These are phyloP conservation scores for Magallana nippona DNA, from an alignment of 2,888 invertebrate species.

Conservation along the genomic window DNA sequence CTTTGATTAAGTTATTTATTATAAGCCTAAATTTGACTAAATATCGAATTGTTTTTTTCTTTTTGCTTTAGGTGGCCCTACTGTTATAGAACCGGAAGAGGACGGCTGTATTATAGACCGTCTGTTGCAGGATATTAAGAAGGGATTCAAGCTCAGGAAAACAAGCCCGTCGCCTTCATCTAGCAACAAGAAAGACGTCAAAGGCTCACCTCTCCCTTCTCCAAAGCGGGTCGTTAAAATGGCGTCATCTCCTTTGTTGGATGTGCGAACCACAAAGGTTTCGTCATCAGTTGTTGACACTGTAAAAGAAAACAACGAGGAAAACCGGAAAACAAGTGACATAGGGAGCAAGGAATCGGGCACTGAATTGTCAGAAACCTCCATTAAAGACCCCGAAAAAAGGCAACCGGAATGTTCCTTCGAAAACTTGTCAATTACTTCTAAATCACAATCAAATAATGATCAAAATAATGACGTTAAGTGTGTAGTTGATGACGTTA, in stretches of 20 bases:
- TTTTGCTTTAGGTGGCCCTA: constrained; percentile 53
- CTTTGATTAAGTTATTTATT: not conserved
- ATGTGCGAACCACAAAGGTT: not conserved
- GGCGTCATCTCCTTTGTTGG: not conserved
- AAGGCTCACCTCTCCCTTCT: not conserved
- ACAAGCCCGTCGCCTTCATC: constrained; percentile 49
- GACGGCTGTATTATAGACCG: constrained; percentile 77
- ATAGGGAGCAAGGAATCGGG: not conserved
- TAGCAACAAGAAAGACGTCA: not conserved
- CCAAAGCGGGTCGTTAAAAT: not conserved
- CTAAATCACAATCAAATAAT: no score
- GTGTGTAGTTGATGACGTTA: no score
- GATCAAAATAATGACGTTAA: no score
- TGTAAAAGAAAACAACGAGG: constrained; percentile 9
- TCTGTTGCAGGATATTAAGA: constrained; percentile 71
- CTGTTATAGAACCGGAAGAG: constrained; percentile 64
- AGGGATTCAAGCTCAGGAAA: constrained; percentile 71
- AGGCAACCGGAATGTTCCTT: no score
- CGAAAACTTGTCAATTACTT: no score
- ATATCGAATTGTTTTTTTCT: not conserved
- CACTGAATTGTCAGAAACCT: no score
- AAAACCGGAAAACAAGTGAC: not conserved
- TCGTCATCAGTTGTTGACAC: not conserved
- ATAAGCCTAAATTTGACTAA: no score
- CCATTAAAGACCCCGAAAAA: no score